Evolutionary conservation across 2,888 invertebrate genomes (phyloP), one percentile per base, ranked within the genome.

Genomic region (Folsomia manolachei): DNA sequence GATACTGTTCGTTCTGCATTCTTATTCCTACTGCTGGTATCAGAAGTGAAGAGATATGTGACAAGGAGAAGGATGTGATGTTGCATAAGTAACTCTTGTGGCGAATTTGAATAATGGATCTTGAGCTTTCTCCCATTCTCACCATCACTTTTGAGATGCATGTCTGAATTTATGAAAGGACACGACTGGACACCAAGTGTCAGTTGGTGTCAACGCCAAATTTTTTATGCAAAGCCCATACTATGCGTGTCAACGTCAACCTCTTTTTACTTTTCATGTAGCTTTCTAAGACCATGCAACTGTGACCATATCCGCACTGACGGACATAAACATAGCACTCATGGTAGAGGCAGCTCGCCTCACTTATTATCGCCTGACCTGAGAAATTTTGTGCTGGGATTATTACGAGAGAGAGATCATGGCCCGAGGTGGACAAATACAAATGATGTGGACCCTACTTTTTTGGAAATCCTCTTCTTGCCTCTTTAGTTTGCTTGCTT

Each of bases 81-180:
- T 19, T 56, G 56, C 56, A 56, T 56, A 56, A 56, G 56, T 56
- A 39, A 39, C 39, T 39, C 39, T 39, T 39, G 7, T 56, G 56
- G 56, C 21, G 56, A 56, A 56, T 56, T 56, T 56, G 56, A 56
- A 56, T 56, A 56, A 56, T 56, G 56, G 56, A 56, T 56, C 56
- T 56, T 7, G 11, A 14, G 7, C n/a, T 19, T 56, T 19, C 21
- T 39, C 39, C 14, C 39, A 39, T 14, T 39, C 39, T n/a, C n/a
- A n/a, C n/a, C n/a, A n/a, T n/a, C n/a, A n/a, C n/a, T n/a, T n/a
- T n/a, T n/a, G n/a, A n/a, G n/a, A n/a, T n/a, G n/a, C n/a, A n/a
- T n/a, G 19, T 56, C 56, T 56, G 56, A 56, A 56, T 56, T 56
- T 56, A 56, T 56, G 56, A 56, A 21, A 56, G 19, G 56, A 56